Conservation (phyloP, 2,797 vertebrate species). For the Danio choprae region DNA sequence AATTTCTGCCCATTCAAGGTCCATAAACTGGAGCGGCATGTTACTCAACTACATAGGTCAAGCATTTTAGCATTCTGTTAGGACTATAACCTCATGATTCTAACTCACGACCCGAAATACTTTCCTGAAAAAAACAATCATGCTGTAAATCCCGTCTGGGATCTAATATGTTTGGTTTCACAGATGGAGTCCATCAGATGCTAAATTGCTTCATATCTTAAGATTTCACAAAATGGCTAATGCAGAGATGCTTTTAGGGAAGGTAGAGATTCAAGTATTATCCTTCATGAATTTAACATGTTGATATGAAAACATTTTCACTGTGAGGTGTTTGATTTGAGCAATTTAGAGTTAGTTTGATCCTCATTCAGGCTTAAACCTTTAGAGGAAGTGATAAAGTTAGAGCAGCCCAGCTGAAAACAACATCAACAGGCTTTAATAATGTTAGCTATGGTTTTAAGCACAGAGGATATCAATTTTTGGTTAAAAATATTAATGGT, state of each 20-base stretch:
- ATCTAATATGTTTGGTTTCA: neutral
- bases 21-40: slow-evolving; percentile 16
- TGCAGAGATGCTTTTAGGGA: neutral
- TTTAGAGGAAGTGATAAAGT: neutral
- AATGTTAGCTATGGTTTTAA: neutral
- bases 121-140: slow-evolving; percentile 8
- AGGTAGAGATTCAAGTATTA: neutral
- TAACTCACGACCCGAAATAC: neutral
- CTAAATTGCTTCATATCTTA: neutral
- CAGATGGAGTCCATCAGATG: neutral
- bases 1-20: slow-evolving; percentile 3
- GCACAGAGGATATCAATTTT: neutral
- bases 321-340: neutral
- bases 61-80: slow-evolving; percentile 24
- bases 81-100: neutral
- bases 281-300: neutral
- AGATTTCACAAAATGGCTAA: neutral
- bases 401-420: neutral
- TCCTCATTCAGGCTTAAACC: neutral
- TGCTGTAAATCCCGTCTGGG: neutral
- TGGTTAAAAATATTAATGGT: neutral
- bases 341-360: neutral
- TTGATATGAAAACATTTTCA: too few relatives aligned
- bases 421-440: neutral
- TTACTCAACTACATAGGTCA: neutral